Percentiles rank a stretch among this genome's conserved stretches.
phyloP scores from a whole-genome alignment of 2,888 invertebrate genomes.

The Keiferia lycopersicella region DNA sequence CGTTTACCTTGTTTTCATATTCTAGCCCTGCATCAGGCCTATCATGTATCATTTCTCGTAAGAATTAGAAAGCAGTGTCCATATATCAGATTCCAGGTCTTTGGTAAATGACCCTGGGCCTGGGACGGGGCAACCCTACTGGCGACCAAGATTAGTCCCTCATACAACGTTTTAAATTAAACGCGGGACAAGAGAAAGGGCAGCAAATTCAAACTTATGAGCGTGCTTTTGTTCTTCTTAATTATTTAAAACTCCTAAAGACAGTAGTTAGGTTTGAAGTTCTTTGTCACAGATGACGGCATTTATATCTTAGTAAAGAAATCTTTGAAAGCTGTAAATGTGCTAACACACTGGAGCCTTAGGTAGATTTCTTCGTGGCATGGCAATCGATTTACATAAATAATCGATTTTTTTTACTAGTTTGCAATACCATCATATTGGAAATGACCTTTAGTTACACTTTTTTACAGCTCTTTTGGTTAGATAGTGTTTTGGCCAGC shows the following conservation, averaged over 20 bases:
- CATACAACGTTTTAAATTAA: conserved; percentile 7
- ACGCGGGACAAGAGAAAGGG: not conserved
- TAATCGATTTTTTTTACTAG: too few relatives aligned
- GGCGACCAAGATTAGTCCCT: conserved; percentile 9
- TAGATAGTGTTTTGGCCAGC: too few relatives aligned
- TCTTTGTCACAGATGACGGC: not conserved
- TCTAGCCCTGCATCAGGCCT: too few relatives aligned
- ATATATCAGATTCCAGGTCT: not conserved
- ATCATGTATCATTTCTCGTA: too few relatives aligned
- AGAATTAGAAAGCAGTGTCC: not conserved
- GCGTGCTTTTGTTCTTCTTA: conserved; percentile 12
- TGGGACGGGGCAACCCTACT: not conserved
- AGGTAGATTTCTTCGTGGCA: too few relatives aligned
- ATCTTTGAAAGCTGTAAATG: too few relatives aligned
- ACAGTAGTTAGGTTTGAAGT: not conserved
- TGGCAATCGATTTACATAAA: too few relatives aligned
- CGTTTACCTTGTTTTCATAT: too few relatives aligned
- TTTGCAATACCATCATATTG: too few relatives aligned
- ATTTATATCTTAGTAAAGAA: not conserved
- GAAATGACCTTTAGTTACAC: too few relatives aligned
- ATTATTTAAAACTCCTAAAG: conserved; percentile 27
- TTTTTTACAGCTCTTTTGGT: too few relatives aligned
- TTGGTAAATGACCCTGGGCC: not conserved
- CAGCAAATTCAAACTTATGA: not conserved
- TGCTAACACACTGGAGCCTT: too few relatives aligned